Conservation (phyloP, 2,888 invertebrate genomes). For the Drosophila austrosaltans region DNA sequence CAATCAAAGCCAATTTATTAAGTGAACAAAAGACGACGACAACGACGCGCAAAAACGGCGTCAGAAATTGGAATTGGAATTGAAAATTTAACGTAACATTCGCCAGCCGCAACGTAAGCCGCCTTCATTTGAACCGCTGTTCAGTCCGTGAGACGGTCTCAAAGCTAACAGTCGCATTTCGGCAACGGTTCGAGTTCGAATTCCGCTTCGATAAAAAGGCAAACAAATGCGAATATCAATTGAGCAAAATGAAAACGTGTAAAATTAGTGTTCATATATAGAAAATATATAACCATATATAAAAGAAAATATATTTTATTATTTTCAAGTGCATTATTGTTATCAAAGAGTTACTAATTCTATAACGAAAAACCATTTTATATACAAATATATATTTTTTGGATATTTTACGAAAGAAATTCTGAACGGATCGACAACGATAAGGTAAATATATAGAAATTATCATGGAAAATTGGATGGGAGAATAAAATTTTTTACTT, state of each 20-base stretch:
- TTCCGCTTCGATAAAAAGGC: slow-evolving; percentile 6
- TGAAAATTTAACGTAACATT: slow-evolving; percentile 21
- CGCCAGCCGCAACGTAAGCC: slow-evolving; percentile 17
- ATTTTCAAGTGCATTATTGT: neutral
- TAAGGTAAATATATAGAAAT: slow-evolving; percentile 48
- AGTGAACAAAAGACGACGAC: slow-evolving; percentile 34
- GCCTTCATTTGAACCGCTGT: slow-evolving; percentile 44
- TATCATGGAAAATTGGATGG: too few relatives aligned
- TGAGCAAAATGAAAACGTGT: slow-evolving; percentile 12
- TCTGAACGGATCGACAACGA: slow-evolving; percentile 17
- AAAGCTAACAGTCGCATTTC: slow-evolving; percentile 56
- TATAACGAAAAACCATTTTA: neutral
- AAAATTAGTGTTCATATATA: neutral
- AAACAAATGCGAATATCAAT: slow-evolving; percentile 29
- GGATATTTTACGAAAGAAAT: slow-evolving; percentile 47
- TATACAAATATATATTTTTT: slow-evolving; percentile 27
- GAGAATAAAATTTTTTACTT: too few relatives aligned
- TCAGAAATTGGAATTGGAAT: slow-evolving; percentile 12
- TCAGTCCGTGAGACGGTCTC: slow-evolving; percentile 73
- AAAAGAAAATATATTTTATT: slow-evolving; percentile 28
- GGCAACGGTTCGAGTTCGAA: slow-evolving; percentile 1
- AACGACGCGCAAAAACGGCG: slow-evolving; percentile 5
- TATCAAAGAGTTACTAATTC: neutral
- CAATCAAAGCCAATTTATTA: slow-evolving; percentile 44
- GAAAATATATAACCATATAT: neutral